Conservation (phyloP, 2,888 invertebrate species). For the Melinaea menophilus region DNA sequence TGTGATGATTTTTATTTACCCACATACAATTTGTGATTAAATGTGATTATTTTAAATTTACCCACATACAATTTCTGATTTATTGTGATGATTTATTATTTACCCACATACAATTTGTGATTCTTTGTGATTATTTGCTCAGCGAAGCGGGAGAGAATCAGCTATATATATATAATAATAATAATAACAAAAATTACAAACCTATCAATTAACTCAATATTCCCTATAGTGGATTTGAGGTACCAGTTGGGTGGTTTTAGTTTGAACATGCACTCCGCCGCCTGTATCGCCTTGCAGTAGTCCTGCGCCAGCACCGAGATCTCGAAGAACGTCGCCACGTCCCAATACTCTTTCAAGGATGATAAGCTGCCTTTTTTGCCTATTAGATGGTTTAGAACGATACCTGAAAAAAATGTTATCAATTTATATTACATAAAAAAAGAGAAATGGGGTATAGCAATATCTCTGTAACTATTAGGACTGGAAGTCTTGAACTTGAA, state of each 20-base stretch:
- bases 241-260: slow-evolving; percentile 96
- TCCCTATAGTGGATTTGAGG: slow-evolving; percentile 97
- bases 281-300: slow-evolving; percentile 97
- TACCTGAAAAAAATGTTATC: slow-evolving; percentile 72
- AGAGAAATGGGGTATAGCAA: too few relatives aligned
- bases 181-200: slow-evolving; percentile 33
- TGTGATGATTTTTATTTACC: too few relatives aligned
- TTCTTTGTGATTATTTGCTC: too few relatives aligned
- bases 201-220: slow-evolving; percentile 94
- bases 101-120: too few relatives aligned
- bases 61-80: too few relatives aligned
- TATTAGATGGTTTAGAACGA: slow-evolving; percentile 97
- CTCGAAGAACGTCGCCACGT: slow-evolving; percentile 99
- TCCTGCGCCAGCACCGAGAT: slow-evolving; percentile 98
- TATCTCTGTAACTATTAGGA: too few relatives aligned
- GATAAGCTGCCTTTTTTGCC: slow-evolving; percentile 97
- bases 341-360: slow-evolving; percentile 98
- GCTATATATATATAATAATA: background rate
- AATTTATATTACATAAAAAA: too few relatives aligned
- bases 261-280: slow-evolving; percentile 96
- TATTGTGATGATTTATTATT: too few relatives aligned
- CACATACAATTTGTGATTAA: too few relatives aligned
- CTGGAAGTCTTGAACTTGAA: too few relatives aligned
- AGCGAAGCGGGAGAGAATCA: background rate
- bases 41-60: too few relatives aligned